Evolutionary conservation across 2,888 invertebrate species (phyloP).

Genomic region (Drosophila multiciliata): DNA sequence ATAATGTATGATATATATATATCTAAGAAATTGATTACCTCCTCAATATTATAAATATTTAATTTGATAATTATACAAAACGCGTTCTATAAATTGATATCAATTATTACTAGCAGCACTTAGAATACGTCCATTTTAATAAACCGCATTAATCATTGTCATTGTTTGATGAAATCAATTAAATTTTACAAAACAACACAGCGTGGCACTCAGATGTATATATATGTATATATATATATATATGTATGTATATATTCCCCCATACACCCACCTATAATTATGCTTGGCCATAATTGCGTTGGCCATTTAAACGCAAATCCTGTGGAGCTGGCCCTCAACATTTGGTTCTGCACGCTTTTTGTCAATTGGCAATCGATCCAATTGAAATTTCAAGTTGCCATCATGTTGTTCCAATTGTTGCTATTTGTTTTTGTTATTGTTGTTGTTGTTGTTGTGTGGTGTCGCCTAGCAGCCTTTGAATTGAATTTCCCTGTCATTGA

Average conservation of each 20-base stretch:
- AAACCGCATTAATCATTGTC: constrained; percentile 52
- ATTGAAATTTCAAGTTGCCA: constrained; percentile 58
- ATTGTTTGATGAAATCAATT: constrained; percentile 69
- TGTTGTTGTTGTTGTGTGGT: constrained; percentile 32
- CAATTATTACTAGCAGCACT: background rate
- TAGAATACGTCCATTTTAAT: constrained; percentile 4
- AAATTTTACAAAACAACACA: constrained; percentile 35
- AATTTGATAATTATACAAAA: constrained; percentile 4
- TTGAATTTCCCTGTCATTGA: constrained; percentile 71
- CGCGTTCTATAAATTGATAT: background rate
- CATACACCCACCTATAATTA: constrained; percentile 37
- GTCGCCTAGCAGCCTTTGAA: constrained; percentile 60
- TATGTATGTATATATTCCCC: background rate
- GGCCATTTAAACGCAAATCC: constrained; percentile 62
- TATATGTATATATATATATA: background rate
- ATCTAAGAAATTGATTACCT: background rate
- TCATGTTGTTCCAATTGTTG: constrained; percentile 18
- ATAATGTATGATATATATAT: background rate
- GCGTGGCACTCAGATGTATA: background rate
- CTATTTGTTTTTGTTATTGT: constrained; percentile 24
- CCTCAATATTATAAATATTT: constrained; percentile 7
- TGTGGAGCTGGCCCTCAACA: constrained; percentile 26
- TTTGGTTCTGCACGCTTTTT: constrained; percentile 54
- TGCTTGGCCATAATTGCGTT: constrained; percentile 65
- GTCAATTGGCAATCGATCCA: constrained; percentile 54